Base-by-base conservation (phyloP, 2,113 vertebrate genomes). In the Lucifuga dentata region DNA sequence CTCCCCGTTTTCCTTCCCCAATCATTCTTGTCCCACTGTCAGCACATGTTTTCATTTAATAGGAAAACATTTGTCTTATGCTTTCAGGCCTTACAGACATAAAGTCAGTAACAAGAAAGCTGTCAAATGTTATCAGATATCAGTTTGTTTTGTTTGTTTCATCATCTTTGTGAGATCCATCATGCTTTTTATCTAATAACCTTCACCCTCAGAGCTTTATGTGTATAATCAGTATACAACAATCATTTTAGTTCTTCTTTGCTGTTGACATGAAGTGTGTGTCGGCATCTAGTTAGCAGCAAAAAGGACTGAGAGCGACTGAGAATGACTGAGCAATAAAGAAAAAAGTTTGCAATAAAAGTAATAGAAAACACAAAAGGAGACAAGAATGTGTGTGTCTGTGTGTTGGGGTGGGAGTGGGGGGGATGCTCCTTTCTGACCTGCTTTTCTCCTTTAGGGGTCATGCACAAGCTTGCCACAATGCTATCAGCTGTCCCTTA, bases 401-500 rank as follows among this genome's bases (percentile, higher is more conserved):
- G 59, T 56, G 40, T 59, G 59, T 10, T 19, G 5, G 40, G 15
- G 35, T 45, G 32, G 13, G 10, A 19, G n/a, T 24, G 36, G 45
- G 35, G 33, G 41, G 2, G 38, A 45, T 23, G 67, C 60, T 73
- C 46, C 44, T 57, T 35, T 51, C 48, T 71, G 80, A 81, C 85
- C 84, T 78, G 76, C 59, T 88, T 78, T 64, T 88, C 79, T 86
- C 81, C 79, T 86, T 87, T 78, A 86, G 81, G 78, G 88, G 83
- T 86, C 81, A 52, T 62, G 68, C 73, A 76, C 75, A 74, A 60
- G 76, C 70, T 61, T 57, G 74, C 80, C 78, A 84, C 84, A 85
- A 86, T 77, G 81, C 84, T 90, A 90, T 90, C 89, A 89, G 81
- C 78, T 58, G 73, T 90, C 84, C 87, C 83, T 79, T 72, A 76